Conservation (phyloP, 2,797 vertebrate species). For the Botia almorhae region DNA sequence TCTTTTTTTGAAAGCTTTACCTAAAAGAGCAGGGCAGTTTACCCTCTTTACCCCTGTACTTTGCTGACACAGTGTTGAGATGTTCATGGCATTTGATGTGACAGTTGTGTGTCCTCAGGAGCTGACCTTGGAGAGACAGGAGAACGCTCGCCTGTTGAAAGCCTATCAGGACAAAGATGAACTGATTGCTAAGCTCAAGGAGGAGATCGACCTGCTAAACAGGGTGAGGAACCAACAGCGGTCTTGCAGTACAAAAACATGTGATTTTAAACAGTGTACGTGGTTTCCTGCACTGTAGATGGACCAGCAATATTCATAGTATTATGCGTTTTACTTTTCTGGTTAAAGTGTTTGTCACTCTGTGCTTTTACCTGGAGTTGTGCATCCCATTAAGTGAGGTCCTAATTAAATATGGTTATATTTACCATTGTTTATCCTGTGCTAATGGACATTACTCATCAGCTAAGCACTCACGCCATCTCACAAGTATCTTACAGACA, state of each 20-base stretch:
- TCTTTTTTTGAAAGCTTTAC: background rate
- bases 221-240: constrained; percentile 80
- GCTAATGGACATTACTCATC: constrained; percentile 23
- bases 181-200: constrained; percentile 90
- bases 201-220: constrained; percentile 96
- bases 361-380: background rate
- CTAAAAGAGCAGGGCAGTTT: background rate
- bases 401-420: background rate
- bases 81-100: constrained; percentile 25
- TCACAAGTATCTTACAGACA: background rate
- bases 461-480: background rate
- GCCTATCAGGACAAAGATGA: constrained; percentile 93
- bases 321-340: background rate
- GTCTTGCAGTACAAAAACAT: background rate
- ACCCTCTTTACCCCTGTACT: background rate
- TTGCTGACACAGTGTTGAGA: background rate
- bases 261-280: background rate
- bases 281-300: background rate
- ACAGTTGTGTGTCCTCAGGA: constrained; percentile 78
- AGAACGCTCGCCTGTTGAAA: constrained; percentile 84
- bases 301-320: background rate
- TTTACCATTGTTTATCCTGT: constrained; percentile 1
- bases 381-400: background rate
- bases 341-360: background rate
- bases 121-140: constrained; percentile 87